Evolutionary conservation across 2,113 vertebrate species (phyloP).

Genomic region (Malaclemys terrapin): DNA sequence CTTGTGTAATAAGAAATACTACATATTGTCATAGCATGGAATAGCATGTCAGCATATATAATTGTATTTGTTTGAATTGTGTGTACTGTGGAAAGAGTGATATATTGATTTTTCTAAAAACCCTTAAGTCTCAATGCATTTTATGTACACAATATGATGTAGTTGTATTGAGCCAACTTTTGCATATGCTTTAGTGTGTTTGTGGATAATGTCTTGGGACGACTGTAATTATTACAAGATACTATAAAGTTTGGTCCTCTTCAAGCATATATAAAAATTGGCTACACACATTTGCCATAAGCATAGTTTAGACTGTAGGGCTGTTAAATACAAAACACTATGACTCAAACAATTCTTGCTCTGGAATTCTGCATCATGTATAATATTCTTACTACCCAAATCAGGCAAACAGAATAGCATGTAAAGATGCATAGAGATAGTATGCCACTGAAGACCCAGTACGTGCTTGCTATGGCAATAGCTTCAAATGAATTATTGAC

Average conservation of each 20-base stretch:
- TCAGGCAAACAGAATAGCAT: neutral
- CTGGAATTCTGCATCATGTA: neutral
- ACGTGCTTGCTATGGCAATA: neutral
- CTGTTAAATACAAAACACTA: neutral
- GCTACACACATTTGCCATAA: neutral
- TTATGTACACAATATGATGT: neutral
- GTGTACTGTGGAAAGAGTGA: neutral
- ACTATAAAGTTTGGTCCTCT: neutral
- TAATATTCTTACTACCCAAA: neutral
- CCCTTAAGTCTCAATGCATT: neutral
- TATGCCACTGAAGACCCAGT: neutral
- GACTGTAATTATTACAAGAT: neutral
- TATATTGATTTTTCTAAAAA: neutral
- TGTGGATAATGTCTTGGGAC: neutral
- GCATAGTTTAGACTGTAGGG: neutral
- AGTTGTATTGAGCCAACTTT: neutral
- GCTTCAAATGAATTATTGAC: neutral
- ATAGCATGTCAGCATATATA: slow-evolving; percentile 22
- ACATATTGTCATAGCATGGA: neutral
- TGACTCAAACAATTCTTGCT: neutral
- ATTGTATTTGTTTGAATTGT: slow-evolving; percentile 19
- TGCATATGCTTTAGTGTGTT: neutral
- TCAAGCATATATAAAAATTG: neutral
- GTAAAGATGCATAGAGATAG: neutral
- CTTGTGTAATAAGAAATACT: neutral